A percentile compares a stretch with the other conserved stretches of the same genome.
Conservation (phyloP, 1,140 invertebrate species). For the Drosophila watanabei region DNA sequence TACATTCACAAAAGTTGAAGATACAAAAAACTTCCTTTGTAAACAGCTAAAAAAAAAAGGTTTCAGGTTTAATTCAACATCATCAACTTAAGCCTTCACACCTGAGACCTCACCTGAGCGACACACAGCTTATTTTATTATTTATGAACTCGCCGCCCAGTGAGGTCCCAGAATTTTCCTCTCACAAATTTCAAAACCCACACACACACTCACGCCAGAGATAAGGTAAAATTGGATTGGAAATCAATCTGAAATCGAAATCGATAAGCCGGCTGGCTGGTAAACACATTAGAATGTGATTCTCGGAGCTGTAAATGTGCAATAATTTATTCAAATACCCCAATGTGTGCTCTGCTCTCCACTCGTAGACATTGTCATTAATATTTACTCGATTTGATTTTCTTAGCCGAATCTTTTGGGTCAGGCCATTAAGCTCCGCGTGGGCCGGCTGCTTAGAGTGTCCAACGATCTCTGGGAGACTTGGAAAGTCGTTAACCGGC, state of each 20-base stretch:
- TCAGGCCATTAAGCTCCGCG: conserved; percentile 65
- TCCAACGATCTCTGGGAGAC: conserved; percentile 45
- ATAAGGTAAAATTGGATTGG: conserved; percentile 66
- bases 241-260: conserved; percentile 78
- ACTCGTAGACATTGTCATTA: conserved; percentile 68
- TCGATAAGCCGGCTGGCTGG: conserved; percentile 64
- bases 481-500: conserved; percentile 78
- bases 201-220: background rate
- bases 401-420: conserved; percentile 56
- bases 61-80: conserved; percentile 2
- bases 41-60: background rate
- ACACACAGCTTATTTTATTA: conserved; percentile 54
- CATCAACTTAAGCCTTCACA: conserved; percentile 41
- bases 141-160: conserved; percentile 62
- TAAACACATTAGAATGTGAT: conserved; percentile 74
- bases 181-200: conserved; percentile 12
- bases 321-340: conserved; percentile 83
- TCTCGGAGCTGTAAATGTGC: conserved; percentile 75
- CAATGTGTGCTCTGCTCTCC: conserved; percentile 56
- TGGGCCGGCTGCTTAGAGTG: conserved; percentile 41
- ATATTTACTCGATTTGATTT: conserved; percentile 70
- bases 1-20: background rate
- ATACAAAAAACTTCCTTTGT: background rate
- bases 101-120: conserved; percentile 3
- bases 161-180: conserved; percentile 43